Evolutionary conservation across 1,140 invertebrate genomes (phyloP).

Genomic region (Caenorhabditis elegans): DNA sequence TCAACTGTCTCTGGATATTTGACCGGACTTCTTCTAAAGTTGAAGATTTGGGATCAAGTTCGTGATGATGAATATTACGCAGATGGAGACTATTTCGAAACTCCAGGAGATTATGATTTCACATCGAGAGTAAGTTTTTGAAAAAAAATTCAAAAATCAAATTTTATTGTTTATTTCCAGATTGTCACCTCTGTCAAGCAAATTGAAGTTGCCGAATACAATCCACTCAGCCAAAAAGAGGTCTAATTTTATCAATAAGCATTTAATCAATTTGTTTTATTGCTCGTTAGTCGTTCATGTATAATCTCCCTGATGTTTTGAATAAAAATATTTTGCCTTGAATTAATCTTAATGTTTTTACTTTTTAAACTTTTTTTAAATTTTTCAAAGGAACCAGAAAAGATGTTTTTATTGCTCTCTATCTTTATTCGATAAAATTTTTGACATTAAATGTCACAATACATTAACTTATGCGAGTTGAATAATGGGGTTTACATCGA

Average conservation of each 20-base stretch:
- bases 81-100: slow-evolving; percentile 62
- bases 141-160: background rate
- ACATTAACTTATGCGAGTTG: too few relatives aligned
- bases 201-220: slow-evolving; percentile 49
- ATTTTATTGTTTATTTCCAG: slow-evolving; percentile 15
- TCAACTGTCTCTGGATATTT: slow-evolving; percentile 64
- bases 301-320: too few relatives aligned
- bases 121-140: slow-evolving; percentile 55
- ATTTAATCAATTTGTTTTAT: too few relatives aligned
- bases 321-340: too few relatives aligned
- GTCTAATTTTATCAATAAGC: background rate
- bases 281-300: too few relatives aligned
- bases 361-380: too few relatives aligned
- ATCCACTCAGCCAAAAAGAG: slow-evolving; percentile 41
- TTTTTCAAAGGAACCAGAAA: too few relatives aligned
- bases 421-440: too few relatives aligned
- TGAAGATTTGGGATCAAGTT: slow-evolving; percentile 60
- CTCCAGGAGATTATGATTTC: slow-evolving; percentile 64
- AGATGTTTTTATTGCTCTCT: too few relatives aligned
- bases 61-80: slow-evolving; percentile 57
- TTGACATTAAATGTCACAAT: too few relatives aligned
- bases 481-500: too few relatives aligned
- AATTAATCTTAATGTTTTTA: too few relatives aligned
- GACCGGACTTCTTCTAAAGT: slow-evolving; percentile 58
- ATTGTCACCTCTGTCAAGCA: slow-evolving; percentile 47